These are phyloP conservation scores for Oncorhynchus tshawytscha DNA, from an alignment of 2,113 vertebrate genomes.

Conservation along the genomic window DNA sequence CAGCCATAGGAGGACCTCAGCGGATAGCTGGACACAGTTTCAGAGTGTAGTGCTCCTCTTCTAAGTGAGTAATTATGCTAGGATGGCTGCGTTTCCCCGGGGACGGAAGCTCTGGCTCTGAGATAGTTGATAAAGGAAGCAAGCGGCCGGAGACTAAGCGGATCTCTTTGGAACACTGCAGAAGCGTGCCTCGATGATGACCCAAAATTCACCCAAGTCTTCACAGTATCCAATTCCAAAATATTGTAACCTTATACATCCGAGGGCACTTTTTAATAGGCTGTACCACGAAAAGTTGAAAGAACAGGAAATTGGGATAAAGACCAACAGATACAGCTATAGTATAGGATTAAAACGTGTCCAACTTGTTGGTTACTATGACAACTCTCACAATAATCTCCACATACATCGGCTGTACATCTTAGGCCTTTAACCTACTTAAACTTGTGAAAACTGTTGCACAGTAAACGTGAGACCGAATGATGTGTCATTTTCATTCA, in stretches of 20 bases:
- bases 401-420: background rate
- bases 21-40: background rate
- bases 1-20: background rate
- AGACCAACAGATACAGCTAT: background rate
- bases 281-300: too few species aligned
- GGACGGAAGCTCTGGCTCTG: background rate
- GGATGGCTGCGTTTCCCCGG: slow-evolving; percentile 4
- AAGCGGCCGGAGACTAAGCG: background rate
- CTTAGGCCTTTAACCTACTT: too few species aligned
- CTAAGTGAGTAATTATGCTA: slow-evolving; percentile 21
- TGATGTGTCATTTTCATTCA: background rate
- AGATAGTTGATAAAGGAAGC: background rate
- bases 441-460: too few species aligned
- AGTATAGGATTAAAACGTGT: background rate
- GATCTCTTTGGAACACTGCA: background rate
- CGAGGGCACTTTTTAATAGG: too few species aligned
- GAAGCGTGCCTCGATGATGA: background rate
- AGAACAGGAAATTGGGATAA: background rate
- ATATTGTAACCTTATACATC: too few species aligned
- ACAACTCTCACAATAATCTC: background rate
- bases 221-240: too few species aligned
- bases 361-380: background rate
- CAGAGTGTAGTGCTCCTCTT: slow-evolving; percentile 8
- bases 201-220: background rate
- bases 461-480: too few species aligned